These are phyloP conservation scores for Caenorhabditis virilis DNA, from an alignment of 2,888 invertebrate species.

Conservation along the genomic window DNA sequence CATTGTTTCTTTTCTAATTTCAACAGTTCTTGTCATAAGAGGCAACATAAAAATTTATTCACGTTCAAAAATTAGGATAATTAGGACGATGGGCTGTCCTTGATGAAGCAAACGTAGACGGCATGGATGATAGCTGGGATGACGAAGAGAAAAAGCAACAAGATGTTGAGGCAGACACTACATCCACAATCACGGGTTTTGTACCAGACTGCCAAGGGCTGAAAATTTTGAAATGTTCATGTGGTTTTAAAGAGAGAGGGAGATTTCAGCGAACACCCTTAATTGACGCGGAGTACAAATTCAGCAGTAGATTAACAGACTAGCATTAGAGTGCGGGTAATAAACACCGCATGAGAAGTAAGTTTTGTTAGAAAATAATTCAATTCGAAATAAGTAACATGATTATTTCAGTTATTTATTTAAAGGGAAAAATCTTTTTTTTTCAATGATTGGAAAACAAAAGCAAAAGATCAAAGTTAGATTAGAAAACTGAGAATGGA, in stretches of 20 bases:
- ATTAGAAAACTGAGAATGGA: not conserved
- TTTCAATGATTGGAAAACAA: conserved; percentile 2
- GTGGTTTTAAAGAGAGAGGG: too few species aligned
- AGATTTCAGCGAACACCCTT: too few species aligned
- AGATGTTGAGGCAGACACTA: conserved; percentile 39
- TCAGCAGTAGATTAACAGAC: too few species aligned
- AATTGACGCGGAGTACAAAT: too few species aligned
- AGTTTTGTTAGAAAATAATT: too few species aligned
- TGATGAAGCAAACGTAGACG: conserved; percentile 42
- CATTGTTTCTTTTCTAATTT: too few species aligned
- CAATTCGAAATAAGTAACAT: too few species aligned
- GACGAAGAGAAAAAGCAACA: conserved; percentile 27
- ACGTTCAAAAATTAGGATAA: not conserved
- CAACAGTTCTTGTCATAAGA: too few species aligned
- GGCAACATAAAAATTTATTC: too few species aligned
- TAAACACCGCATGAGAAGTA: too few species aligned
- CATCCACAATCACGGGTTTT: conserved; percentile 23
- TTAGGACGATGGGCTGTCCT: conserved; percentile 1
- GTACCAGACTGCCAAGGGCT: conserved; percentile 46
- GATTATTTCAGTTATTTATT: too few species aligned
- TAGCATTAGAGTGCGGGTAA: too few species aligned
- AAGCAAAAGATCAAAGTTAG: not conserved
- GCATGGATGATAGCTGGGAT: conserved; percentile 43
- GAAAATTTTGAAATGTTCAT: conserved; percentile 9
- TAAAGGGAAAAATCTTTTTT: conserved; percentile 2